Evolutionary conservation across 2,888 invertebrate genomes (phyloP).

Genomic region (Hirtodrosophila trivittata): DNA sequence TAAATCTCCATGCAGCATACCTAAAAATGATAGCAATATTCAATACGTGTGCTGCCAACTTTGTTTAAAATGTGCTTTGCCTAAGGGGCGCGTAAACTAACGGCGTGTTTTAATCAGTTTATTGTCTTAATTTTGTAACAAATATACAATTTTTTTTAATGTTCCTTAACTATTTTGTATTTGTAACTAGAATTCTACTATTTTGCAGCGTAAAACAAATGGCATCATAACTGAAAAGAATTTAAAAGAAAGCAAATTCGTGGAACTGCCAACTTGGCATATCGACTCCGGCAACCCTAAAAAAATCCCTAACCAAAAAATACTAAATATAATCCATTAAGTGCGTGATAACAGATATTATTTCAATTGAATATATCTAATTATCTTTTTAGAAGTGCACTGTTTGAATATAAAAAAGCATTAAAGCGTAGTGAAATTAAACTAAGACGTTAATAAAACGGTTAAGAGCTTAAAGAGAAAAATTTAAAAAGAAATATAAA

Average conservation of each 20-base stretch:
- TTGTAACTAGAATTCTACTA: background rate
- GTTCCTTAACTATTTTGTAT: background rate
- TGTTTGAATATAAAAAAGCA: constrained; percentile 2
- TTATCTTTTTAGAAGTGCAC: background rate
- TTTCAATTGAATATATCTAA: constrained; percentile 13
- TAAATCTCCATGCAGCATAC: constrained; percentile 50
- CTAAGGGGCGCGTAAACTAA: constrained; percentile 44
- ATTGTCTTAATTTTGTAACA: background rate
- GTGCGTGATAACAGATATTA: constrained; percentile 30
- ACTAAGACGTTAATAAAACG: background rate
- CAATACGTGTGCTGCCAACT: constrained; percentile 56
- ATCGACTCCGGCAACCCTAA: constrained; percentile 21
- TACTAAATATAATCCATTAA: constrained; percentile 38
- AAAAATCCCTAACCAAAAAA: constrained; percentile 37
- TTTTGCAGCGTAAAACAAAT: constrained; percentile 23
- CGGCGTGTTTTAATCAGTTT: background rate
- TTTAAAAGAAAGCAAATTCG: constrained; percentile 30
- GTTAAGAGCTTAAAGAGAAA: background rate
- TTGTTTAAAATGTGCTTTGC: constrained; percentile 9
- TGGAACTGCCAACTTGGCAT: constrained; percentile 27
- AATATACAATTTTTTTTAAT: background rate
- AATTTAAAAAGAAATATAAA: constrained; percentile 3
- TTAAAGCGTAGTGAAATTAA: background rate
- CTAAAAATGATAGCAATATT: constrained; percentile 74
- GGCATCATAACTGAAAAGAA: constrained; percentile 1